These are phyloP conservation scores for Bos taurus DNA, from an alignment of 2,113 vertebrate genomes.

Conservation along the genomic window ARS-UCD2.0 NC_037354.1:41177001-41177500, in stretches of 20 bases:
- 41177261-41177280: not conserved
- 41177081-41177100: not conserved
- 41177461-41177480: not conserved
- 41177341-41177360: not conserved
- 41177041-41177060: not conserved
- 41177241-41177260: not conserved
- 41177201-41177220: not conserved
- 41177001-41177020: not conserved
- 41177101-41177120: not conserved
- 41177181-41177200: not conserved
- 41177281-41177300: not conserved
- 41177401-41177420: not conserved
- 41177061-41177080: not conserved
- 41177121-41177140: not conserved
- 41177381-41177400: not conserved
- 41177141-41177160: not conserved
- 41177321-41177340: not conserved
- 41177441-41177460: not conserved
- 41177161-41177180: not conserved
- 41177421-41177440: not conserved
- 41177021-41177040: not conserved
- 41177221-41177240: not conserved
- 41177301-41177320: not conserved
- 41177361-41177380: not conserved
- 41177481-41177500: not conserved